Base-by-base conservation (phyloP, 2,888 invertebrate genomes). In the Nowickia ferox region DNA sequence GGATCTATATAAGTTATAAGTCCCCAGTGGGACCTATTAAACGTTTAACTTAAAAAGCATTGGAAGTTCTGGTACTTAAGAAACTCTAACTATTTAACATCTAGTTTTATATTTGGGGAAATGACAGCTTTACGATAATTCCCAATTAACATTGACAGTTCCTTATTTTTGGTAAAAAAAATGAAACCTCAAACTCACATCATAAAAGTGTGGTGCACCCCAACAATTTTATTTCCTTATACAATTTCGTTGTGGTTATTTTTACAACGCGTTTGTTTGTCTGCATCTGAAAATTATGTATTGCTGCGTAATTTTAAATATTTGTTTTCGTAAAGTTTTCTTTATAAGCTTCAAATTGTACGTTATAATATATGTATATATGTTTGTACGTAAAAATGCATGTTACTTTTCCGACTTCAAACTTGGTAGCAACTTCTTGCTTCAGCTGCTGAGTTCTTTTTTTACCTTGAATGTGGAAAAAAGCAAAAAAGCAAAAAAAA, bases 261-360 rank as follows among this genome's bases (percentile, higher is more conserved):
- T 51, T 9, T 53, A 40, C n/a, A 46, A 6, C 30, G 30, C 30
- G 0, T 5, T 30, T 53, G 0, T 5, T 30, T 53, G 51, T 53
- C 6, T 59, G 40, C 8, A n/a, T 75, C 40, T 30, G 15, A 55
- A 46, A 57, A 38, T 17, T 13, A 30, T 30, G 11, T 63, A 13
- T 19, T 40, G 6, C 30, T 68, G 61, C 61, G 19, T 6, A 38
- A 46, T 19, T 44, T 22, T 19, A 30, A 53, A 61, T 51, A 53
- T 69, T 59, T 79, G 46, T 72, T 71, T 66, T 79, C 38, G 42
- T 38, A 79, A 79, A 46, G 38, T 78, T 78, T 55, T 44, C 38
- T 15, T 65, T 19, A 65, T 46, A 71, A 63, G 71, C 71, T 63
- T 71, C 63, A 71, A 68, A 63, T 75, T 68, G 38, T 61, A 53